These are phyloP conservation scores for Anoplophora glabripennis DNA, from an alignment of 1,140 invertebrate species.

Conservation along the genomic window DNA sequence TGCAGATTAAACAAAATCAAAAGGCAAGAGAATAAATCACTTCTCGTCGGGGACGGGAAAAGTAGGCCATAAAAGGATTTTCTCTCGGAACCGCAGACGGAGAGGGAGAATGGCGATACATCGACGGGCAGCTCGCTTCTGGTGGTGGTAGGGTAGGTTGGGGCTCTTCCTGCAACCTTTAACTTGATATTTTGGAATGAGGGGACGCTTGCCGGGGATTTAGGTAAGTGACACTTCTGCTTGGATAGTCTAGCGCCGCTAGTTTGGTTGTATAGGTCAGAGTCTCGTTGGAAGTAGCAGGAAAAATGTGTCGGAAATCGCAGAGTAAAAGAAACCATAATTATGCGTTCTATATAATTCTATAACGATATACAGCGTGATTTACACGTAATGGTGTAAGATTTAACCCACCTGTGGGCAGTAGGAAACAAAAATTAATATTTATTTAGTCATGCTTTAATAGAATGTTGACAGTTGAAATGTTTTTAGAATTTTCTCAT, in stretches of 20 bases:
- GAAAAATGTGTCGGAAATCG: no score
- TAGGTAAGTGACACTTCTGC: conserved; percentile 1
- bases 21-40: background rate
- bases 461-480: no score
- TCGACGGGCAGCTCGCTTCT: background rate
- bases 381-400: no score
- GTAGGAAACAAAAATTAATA: no score
- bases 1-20: conserved; percentile 1
- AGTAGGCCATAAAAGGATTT: conserved; percentile 8
- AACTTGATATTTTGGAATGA: conserved; percentile 5
- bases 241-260: background rate
- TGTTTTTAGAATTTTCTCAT: no score
- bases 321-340: no score
- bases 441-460: no score
- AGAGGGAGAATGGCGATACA: conserved; percentile 2
- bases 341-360: no score
- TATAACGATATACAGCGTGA: no score
- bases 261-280: background rate
- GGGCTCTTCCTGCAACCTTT: background rate
- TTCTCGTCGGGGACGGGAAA: conserved; percentile 3
- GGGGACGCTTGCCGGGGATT: background rate
- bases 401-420: no score
- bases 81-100: background rate
- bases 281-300: background rate
- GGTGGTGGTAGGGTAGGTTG: background rate